phyloP scores from a whole-genome alignment of 2,888 invertebrate species.

The Diadegma fenestrale region DNA sequence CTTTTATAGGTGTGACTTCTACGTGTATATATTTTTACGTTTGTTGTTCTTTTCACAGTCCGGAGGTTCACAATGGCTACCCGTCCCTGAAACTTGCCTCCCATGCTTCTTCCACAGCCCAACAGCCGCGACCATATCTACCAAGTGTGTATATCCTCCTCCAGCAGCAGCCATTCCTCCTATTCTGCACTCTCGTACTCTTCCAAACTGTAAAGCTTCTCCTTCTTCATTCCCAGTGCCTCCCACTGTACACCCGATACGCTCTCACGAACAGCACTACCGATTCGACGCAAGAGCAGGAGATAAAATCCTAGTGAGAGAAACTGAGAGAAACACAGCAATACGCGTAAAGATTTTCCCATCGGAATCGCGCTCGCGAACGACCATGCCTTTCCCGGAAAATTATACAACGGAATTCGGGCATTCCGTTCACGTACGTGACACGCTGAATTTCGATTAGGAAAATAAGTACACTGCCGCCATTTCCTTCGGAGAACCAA shows the following conservation, averaged over 20 bases:
- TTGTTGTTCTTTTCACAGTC: constrained; percentile 40
- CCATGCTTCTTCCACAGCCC: constrained; percentile 52
- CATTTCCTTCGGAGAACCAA: constrained; percentile 41
- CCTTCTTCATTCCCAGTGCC: constrained; percentile 16
- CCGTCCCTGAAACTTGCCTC: constrained; percentile 22
- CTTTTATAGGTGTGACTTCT: not conserved
- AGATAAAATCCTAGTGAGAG: not conserved
- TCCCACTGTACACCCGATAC: constrained; percentile 16
- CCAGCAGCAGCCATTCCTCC: constrained; percentile 4
- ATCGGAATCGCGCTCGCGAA: constrained; percentile 56
- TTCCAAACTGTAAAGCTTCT: constrained; percentile 9
- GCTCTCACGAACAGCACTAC: constrained; percentile 30
- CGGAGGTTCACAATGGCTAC: constrained; percentile 56
- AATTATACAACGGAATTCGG: constrained; percentile 70
- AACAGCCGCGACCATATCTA: constrained; percentile 34
- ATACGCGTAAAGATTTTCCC: constrained; percentile 68
- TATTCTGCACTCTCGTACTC: constrained; percentile 33
- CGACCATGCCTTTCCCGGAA: constrained; percentile 43
- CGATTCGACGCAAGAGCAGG: constrained; percentile 12
- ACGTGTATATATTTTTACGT: not conserved
- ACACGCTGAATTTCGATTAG: constrained; percentile 70
- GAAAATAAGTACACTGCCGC: constrained; percentile 65
- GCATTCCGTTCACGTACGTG: constrained; percentile 69
- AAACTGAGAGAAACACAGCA: constrained; percentile 13
- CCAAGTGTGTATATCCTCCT: constrained; percentile 26